Conservation (phyloP, 1,140 invertebrate species). For the Hycleus cichorii region DNA sequence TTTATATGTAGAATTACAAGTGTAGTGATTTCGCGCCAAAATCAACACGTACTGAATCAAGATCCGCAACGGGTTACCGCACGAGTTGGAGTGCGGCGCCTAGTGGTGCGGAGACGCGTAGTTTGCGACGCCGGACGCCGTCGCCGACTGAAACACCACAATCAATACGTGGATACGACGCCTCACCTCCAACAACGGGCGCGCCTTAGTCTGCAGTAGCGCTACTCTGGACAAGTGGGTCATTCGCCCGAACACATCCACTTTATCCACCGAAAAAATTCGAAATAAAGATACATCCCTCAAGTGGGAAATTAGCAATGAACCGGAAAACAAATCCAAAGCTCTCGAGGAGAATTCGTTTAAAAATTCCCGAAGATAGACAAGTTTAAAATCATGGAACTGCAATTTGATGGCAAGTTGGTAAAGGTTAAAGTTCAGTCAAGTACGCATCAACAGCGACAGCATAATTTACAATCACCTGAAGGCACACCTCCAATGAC, state of each 20-base stretch:
- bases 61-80: constrained; percentile 1
- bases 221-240: constrained; percentile 26
- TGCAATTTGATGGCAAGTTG: neutral
- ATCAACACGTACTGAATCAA: constrained; percentile 13
- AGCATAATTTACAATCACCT: constrained; percentile 1
- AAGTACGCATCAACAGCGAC: constrained; percentile 5
- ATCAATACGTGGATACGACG: constrained; percentile 31
- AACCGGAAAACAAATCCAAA: neutral
- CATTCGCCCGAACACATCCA: constrained; percentile 23
- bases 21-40: constrained; percentile 29
- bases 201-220: constrained; percentile 21
- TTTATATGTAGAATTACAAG: neutral
- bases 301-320: neutral
- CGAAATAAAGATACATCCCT: neutral
- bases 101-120: constrained; percentile 9
- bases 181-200: constrained; percentile 21
- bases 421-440: constrained; percentile 12
- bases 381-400: no score
- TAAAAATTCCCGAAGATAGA: no score
- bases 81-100: constrained; percentile 11
- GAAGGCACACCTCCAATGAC: neutral
- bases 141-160: constrained; percentile 28
- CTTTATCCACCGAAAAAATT: neutral
- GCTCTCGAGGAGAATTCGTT: no score
- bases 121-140: constrained; percentile 32